Evolutionary conservation across 53 echinoderm and acorn worm species (phyloP).

Genomic region (Temnopleurus reevesii): DNA sequence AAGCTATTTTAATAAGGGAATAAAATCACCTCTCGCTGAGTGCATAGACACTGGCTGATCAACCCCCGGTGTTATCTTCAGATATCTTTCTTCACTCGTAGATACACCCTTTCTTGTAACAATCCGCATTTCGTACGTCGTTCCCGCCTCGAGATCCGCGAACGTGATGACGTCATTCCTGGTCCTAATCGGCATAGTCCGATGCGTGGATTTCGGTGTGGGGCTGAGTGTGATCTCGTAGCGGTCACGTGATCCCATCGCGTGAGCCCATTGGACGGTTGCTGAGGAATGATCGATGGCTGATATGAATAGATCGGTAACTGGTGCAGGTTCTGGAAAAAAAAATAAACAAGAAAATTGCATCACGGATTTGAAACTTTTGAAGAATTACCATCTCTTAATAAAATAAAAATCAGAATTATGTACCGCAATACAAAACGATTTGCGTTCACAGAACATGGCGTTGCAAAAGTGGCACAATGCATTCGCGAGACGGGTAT

Average conservation of each 20-base stretch:
- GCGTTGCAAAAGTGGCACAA: too few relatives aligned
- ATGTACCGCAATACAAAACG: too few relatives aligned
- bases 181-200: conserved; percentile 31
- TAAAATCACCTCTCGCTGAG: not conserved
- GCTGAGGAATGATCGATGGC: conserved; percentile 23
- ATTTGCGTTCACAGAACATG: too few relatives aligned
- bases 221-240: conserved; percentile 37
- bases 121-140: conserved; percentile 26
- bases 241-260: conserved; percentile 46
- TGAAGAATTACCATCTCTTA: too few relatives aligned
- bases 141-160: conserved; percentile 1
- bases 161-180: conserved; percentile 41
- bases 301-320: conserved; percentile 18
- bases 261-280: conserved; percentile 51
- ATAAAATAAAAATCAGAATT: too few relatives aligned
- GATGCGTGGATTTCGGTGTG: not conserved
- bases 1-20: too few relatives aligned
- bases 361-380: too few relatives aligned
- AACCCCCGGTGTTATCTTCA: conserved; percentile 36
- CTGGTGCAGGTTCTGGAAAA: conserved; percentile 38
- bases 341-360: not conserved
- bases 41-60: conserved; percentile 20
- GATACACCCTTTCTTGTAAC: not conserved
- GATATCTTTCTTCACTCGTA: not conserved
- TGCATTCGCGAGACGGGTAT: too few relatives aligned